These are phyloP conservation scores for Portunus trituberculatus DNA, from an alignment of 1,140 invertebrate genomes.

Conservation along the genomic window DNA sequence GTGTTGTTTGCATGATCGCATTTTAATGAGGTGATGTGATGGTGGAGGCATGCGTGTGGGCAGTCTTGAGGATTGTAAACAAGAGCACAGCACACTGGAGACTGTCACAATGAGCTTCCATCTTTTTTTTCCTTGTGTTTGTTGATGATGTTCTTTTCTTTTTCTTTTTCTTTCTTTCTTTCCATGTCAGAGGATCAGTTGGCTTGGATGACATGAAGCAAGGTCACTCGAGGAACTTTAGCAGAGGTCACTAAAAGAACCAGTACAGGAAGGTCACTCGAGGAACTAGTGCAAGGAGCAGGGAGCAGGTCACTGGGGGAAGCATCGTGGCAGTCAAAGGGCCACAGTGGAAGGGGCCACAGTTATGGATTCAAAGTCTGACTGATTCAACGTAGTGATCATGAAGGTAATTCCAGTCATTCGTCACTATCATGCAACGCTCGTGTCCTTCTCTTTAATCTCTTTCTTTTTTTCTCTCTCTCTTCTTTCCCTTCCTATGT, in stretches of 20 bases:
- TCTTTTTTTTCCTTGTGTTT: too few relatives aligned
- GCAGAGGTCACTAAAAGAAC: too few relatives aligned
- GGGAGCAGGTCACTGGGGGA: too few relatives aligned
- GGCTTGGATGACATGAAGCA: neutral
- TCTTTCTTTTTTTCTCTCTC: neutral
- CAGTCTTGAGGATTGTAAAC: neutral
- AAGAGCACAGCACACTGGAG: neutral
- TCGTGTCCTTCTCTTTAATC: neutral
- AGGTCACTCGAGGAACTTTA: too few relatives aligned
- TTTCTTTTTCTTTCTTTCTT: neutral
- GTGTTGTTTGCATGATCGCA: neutral
- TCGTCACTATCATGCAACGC: neutral
- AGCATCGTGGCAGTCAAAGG: too few relatives aligned
- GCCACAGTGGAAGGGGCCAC: too few relatives aligned
- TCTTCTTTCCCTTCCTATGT: too few relatives aligned
- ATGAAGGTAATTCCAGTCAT: neutral
- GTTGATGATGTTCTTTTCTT: too few relatives aligned
- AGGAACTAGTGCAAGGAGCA: too few relatives aligned
- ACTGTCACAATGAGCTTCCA: neutral
- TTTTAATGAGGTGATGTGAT: neutral
- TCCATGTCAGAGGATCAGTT: neutral
- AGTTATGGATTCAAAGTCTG: too few relatives aligned
- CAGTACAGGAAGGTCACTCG: too few relatives aligned
- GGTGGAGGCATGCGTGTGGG: neutral
- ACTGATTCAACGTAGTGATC: neutral